Base-by-base conservation (phyloP, 2,888 invertebrate genomes). In the Pyrrhia umbra region DNA sequence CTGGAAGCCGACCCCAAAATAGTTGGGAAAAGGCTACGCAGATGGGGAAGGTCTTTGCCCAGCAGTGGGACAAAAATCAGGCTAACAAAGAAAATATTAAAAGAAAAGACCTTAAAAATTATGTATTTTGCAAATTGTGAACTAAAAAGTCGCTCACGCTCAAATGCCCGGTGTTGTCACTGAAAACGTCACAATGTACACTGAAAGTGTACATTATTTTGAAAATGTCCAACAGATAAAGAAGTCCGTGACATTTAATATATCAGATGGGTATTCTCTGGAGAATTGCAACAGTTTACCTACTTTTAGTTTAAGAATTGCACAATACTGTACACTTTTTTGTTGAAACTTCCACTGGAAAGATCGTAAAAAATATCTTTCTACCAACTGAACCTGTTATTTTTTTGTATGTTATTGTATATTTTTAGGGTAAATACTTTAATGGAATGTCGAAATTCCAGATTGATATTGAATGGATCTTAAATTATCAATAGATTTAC, bases 221-320 rank as follows among this genome's bases (percentile, higher is more conserved):
- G 23, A 68, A 61, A 68, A 67, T 52, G 69, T 37, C 40, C 27
- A n/a, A 5, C 34, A 68, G 46, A 67, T 68, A 67, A 67, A 67
- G 69, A 67, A 68, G 40, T 40, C 23, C 15, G 68, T 68, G 66
- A 67, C 66, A 37, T 67, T 67, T 67, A 67, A 67, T 67, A 67
- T 67, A 67, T 67, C 66, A 67, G 69, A 42, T 52, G 46, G 46
- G 61, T 67, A 42, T 61, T 61, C 61, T 68, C n/a, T 16, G 21
- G 61, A 37, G 66, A 61, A 67, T 68, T 67, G 66, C 69, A 61
- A 67, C 39, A 34, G 47, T 68, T 68, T 61, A 67, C 61, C 69
- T 15, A 67, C 40, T 52, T 61, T 61, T 51, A 68, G 37, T 52
- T 68, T 52, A 52, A 61, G 52, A 67, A 68, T 21, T 68, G 68